These are phyloP conservation scores for Gnatocerus cornutus DNA, from an alignment of 2,888 invertebrate genomes.

Conservation along the genomic window DNA sequence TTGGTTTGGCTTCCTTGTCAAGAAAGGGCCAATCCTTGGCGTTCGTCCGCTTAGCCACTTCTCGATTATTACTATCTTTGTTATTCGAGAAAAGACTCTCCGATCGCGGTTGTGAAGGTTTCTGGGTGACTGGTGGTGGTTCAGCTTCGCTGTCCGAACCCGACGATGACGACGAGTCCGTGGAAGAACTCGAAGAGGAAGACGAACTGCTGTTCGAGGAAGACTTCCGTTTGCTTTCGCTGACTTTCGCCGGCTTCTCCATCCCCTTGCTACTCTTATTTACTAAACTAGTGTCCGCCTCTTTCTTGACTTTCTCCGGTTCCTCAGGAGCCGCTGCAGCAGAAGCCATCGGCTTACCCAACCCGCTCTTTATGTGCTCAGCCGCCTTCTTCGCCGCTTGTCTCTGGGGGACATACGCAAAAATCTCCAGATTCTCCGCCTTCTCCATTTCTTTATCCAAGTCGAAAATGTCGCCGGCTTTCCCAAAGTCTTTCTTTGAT, in stretches of 20 bases:
- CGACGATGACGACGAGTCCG: constrained; percentile 73
- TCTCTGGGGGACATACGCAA: constrained; percentile 90
- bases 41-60: constrained; percentile 67
- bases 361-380: constrained; percentile 89
- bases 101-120: constrained; percentile 63
- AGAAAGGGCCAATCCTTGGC: constrained; percentile 85
- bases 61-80: constrained; percentile 52
- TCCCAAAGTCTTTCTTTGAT: constrained; percentile 49
- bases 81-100: constrained; percentile 65
- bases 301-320: constrained; percentile 64
- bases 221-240: constrained; percentile 72
- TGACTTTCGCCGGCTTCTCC: constrained; percentile 63
- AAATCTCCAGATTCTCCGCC: constrained; percentile 75
- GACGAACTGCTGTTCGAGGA: constrained; percentile 75
- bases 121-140: constrained; percentile 42
- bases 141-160: constrained; percentile 76
- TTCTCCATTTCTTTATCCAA: constrained; percentile 79
- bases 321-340: constrained; percentile 68
- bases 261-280: constrained; percentile 50
- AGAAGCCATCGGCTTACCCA: constrained; percentile 73
- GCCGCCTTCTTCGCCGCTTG: constrained; percentile 95
- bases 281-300: constrained; percentile 53
- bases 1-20: constrained; percentile 83
- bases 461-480: constrained; percentile 72
- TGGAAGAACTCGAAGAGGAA: constrained; percentile 71